phyloP scores from a whole-genome alignment of 1,140 invertebrate species.

The Bombus polaris region DNA sequence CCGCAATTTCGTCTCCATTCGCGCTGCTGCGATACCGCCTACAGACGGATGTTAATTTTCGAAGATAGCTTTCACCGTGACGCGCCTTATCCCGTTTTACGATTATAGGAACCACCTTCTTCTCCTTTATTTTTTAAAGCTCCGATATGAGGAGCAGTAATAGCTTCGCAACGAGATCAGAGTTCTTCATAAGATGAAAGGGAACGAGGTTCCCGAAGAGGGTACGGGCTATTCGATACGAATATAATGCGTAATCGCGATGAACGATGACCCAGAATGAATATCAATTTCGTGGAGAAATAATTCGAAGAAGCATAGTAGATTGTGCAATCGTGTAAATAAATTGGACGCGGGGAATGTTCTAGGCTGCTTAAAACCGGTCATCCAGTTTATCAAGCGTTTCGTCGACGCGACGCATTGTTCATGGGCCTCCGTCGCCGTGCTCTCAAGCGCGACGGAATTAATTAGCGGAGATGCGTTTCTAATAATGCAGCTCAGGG shows the following conservation, averaged over 20 bases:
- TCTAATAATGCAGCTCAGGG: conserved; percentile 16
- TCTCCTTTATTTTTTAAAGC: too few relatives aligned
- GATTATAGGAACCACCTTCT: conserved; percentile 11
- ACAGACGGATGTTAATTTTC: conserved; percentile 30
- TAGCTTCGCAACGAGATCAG: too few relatives aligned
- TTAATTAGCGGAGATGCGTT: conserved; percentile 12
- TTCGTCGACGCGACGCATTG: background rate
- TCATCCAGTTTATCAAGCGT: background rate
- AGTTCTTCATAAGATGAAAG: too few relatives aligned
- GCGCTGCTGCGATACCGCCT: too few relatives aligned
- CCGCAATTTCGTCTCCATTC: background rate
- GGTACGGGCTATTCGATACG: too few relatives aligned
- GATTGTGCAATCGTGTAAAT: background rate
- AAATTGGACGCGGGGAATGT: background rate
- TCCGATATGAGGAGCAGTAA: too few relatives aligned
- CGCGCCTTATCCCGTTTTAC: conserved; percentile 24
- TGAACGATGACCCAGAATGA: background rate
- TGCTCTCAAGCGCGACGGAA: background rate
- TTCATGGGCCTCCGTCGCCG: background rate
- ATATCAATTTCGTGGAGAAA: background rate
- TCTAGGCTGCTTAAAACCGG: background rate
- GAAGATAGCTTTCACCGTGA: conserved; percentile 22
- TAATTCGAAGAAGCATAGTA: background rate
- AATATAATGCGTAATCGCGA: too few relatives aligned
- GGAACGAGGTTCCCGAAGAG: too few relatives aligned